A percentile compares a stretch with the other conserved stretches of the same genome.
Conservation (phyloP, 2,888 invertebrate species). For the Dexiosoma caninum region DNA sequence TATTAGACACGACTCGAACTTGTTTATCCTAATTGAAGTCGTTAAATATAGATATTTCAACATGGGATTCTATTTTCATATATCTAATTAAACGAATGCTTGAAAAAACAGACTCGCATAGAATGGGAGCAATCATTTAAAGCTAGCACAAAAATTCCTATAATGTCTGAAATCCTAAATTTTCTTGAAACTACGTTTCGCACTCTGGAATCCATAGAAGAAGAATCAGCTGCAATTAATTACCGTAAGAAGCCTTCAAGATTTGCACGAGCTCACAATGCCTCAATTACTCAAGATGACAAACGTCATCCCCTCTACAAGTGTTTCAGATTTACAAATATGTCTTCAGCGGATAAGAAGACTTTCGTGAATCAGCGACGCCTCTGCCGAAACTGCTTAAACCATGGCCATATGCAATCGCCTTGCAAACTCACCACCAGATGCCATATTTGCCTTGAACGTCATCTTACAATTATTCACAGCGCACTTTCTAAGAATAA, state of each 20-base stretch:
- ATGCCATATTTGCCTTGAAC: constrained; percentile 20
- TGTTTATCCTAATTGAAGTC: constrained; percentile 36
- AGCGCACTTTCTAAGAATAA: not conserved
- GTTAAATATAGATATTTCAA: constrained; percentile 23
- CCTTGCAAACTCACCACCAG: constrained; percentile 21
- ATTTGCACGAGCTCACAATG: not conserved
- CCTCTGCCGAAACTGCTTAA: constrained; percentile 40
- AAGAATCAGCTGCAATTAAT: too few species aligned
- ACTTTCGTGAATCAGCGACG: constrained; percentile 25
- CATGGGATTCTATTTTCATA: constrained; percentile 36
- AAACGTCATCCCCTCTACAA: constrained; percentile 46
- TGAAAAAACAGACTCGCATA: constrained; percentile 32
- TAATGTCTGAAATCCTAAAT: constrained; percentile 8
- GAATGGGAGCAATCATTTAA: constrained; percentile 47
- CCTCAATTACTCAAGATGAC: not conserved
- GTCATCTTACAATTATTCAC: constrained; percentile 15
- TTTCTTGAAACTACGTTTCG: constrained; percentile 37
- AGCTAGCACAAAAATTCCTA: constrained; percentile 5
- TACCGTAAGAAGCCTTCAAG: not conserved
- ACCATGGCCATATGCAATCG: constrained; percentile 32
- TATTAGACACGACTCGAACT: constrained; percentile 29
- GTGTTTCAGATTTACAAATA: constrained; percentile 44
- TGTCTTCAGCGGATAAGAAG: constrained; percentile 34
- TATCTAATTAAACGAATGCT: constrained; percentile 32
- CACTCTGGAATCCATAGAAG: constrained; percentile 35